Percentiles rank a stretch among this genome's conserved stretches.
phyloP scores from a whole-genome alignment of 53 echinoderm and acorn worm genomes.

The Patiria pectinifera region DNA sequence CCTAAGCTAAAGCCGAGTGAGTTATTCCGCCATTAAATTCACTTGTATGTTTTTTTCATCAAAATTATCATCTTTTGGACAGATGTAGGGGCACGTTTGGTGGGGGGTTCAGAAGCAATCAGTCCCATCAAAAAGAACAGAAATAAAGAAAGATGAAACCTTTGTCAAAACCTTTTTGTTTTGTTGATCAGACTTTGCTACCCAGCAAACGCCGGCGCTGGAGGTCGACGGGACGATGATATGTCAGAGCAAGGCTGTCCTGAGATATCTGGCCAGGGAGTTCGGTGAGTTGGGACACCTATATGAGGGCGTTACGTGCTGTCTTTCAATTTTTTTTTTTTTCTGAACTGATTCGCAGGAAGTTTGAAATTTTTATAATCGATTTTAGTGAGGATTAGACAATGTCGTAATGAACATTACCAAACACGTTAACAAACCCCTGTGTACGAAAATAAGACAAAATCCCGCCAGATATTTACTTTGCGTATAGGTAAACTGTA shows the following conservation, averaged over 20 bases:
- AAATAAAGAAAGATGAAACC: too few species aligned
- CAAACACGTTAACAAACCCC: too few species aligned
- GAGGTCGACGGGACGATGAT: slow-evolving; percentile 38
- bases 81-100: too few species aligned
- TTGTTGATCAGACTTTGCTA: background rate
- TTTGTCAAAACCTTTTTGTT: too few species aligned
- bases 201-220: slow-evolving; percentile 31
- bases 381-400: too few species aligned
- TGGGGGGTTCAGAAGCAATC: too few species aligned
- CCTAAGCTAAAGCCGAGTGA: background rate
- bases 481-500: background rate
- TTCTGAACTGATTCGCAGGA: too few species aligned
- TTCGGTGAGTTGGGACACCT: background rate
- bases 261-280: background rate
- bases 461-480: background rate
- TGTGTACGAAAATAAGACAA: background rate
- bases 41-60: too few species aligned
- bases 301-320: too few species aligned
- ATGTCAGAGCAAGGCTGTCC: slow-evolving; percentile 38
- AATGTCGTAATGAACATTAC: background rate
- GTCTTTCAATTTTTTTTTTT: background rate
- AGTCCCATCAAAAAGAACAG: too few species aligned
- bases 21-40: background rate
- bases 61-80: too few species aligned
- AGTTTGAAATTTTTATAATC: background rate